Base-by-base conservation (phyloP, 1,140 invertebrate species). In the Aradophagus sp. region DNA sequence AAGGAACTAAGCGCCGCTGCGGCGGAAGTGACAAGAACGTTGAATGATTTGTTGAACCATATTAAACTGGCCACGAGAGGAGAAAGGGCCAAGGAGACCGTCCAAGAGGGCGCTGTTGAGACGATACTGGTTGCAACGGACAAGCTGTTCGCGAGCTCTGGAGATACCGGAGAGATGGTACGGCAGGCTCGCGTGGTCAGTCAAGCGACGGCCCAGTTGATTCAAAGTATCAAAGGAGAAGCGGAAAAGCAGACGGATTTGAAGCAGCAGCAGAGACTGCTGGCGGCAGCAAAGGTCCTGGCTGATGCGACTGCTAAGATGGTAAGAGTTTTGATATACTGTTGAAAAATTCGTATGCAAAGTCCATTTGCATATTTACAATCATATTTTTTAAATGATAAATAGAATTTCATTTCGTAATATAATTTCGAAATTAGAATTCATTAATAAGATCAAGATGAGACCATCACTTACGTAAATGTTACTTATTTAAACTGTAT, bases 281-380 rank as follows among this genome's bases (percentile, higher is more conserved):
- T 99, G 31, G 96, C 95, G 0, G 96, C 96, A 0, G 95, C 96
- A 3, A 98, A 97, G 83, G 87, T 93, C 35, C 86, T 99, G 8
- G 97, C 97, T 1, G 97, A 99, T 85, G 97, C 97, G 5, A 99
- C 98, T 0, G 93, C 96, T 0, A 90, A 93, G 65, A 94, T 99
- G 91, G 96, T 77, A 39, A 56, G 19, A 5, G n/a, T n/a, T 13
- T 23, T 48, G 6, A 3, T 31, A n/a, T n/a, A n/a, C n/a, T n/a
- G n/a, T n/a, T n/a, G n/a, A n/a, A n/a, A n/a, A n/a, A n/a, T n/a
- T n/a, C n/a, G n/a, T n/a, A n/a, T n/a, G n/a, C n/a, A n/a, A n/a
- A n/a, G n/a, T n/a, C n/a, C n/a, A n/a, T n/a, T n/a, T n/a, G n/a
- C n/a, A n/a, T n/a, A n/a, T n/a, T n/a, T n/a, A n/a, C n/a, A n/a